These are phyloP conservation scores for Alosa alosa DNA, from an alignment of 2,113 vertebrate species.

Conservation along the genomic window DNA sequence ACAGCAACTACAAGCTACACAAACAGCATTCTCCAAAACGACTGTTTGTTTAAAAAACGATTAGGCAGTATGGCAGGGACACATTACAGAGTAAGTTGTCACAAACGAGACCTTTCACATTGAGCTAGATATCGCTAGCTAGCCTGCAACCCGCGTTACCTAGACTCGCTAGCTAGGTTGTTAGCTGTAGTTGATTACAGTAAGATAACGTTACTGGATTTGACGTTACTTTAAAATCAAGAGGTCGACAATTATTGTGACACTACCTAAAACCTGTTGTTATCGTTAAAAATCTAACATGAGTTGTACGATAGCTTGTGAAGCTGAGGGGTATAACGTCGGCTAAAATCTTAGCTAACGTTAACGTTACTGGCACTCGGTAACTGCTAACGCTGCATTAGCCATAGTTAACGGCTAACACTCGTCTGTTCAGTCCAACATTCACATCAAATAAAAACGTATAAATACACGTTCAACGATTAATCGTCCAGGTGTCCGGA, in stretches of 20 bases:
- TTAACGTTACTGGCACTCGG: not conserved
- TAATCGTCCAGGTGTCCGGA: not conserved
- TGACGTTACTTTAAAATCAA: not conserved
- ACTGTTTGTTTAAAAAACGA: not conserved
- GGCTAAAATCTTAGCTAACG: not conserved
- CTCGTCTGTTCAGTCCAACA: not conserved
- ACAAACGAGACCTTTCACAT: not conserved
- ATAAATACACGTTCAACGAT: not conserved
- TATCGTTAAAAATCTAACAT: not conserved
- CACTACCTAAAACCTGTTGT: not conserved
- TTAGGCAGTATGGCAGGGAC: not conserved
- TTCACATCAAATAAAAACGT: not conserved
- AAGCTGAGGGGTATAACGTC: not conserved
- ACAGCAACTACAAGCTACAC: not conserved
- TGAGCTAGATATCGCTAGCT: not conserved
- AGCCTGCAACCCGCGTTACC: not conserved
- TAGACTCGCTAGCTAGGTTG: not conserved
- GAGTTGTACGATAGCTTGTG: not conserved
- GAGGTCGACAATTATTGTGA: not conserved
- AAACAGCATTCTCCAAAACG: not conserved
- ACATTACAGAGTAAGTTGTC: not conserved
- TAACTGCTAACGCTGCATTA: constrained; percentile 7
- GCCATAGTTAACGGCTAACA: constrained; percentile 2
- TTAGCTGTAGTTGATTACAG: not conserved
- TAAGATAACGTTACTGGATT: not conserved